Percentiles rank a stretch among this genome's conserved stretches.
Evolutionary conservation across 2,888 invertebrate species (phyloP).

Genomic region (Mylabris sibirica): DNA sequence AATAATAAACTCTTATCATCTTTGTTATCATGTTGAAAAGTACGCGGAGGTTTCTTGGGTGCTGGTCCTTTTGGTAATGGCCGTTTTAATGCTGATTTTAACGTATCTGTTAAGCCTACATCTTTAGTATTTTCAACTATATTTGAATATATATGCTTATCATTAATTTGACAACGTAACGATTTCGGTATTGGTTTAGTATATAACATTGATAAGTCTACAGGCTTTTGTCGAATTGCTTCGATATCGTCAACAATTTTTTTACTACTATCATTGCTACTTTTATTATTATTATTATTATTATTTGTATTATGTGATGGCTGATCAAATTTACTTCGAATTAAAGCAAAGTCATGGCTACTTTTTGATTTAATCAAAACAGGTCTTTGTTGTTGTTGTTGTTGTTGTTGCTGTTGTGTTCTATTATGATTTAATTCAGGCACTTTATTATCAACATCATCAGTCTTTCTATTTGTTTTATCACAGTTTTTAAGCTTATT

Average conservation of each 20-base stretch:
- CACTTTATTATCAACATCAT: too few species aligned
- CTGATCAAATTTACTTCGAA: slow-evolving; percentile 50
- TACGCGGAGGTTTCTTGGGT: slow-evolving; percentile 78
- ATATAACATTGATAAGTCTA: slow-evolving; percentile 49
- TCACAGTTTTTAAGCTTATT: slow-evolving; percentile 52
- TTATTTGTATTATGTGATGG: slow-evolving; percentile 19
- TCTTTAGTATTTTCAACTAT: slow-evolving; percentile 1
- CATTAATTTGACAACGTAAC: slow-evolving; percentile 43
- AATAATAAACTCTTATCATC: slow-evolving; percentile 11
- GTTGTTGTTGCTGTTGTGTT: background rate
- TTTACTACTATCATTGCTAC: slow-evolving; percentile 23
- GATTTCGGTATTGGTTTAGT: slow-evolving; percentile 57
- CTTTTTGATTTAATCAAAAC: slow-evolving; percentile 49
- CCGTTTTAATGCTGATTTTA: slow-evolving; percentile 72
- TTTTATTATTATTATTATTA: slow-evolving; percentile 22
- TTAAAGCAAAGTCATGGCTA: slow-evolving; percentile 50
- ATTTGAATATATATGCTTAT: slow-evolving; percentile 14
- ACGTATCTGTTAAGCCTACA: slow-evolving; percentile 64
- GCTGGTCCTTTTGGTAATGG: slow-evolving; percentile 76
- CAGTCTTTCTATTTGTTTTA: slow-evolving; percentile 26
- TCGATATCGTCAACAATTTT: slow-evolving; percentile 25
- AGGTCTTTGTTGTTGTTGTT: slow-evolving; percentile 33
- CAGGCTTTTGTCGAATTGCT: slow-evolving; percentile 41
- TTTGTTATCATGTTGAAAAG: slow-evolving; percentile 61
- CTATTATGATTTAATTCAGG: slow-evolving; percentile 14